Conservation (phyloP, 2,888 invertebrate genomes). For the Chrysopilus asiliformis region DNA sequence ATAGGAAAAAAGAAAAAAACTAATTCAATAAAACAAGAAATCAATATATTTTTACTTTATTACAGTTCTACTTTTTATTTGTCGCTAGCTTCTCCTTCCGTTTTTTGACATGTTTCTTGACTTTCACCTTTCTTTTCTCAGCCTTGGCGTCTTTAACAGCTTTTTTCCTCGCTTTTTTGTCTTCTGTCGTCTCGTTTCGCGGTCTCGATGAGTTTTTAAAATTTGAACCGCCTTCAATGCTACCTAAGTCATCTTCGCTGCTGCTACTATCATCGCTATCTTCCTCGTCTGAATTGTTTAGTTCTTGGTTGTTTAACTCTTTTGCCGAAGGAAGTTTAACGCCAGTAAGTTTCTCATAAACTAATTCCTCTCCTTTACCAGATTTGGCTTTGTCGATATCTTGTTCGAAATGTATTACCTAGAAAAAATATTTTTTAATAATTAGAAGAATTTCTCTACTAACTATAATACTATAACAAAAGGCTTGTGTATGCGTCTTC, state of each 20-base stretch:
- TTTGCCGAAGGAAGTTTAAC: constrained; percentile 67
- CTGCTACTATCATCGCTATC: constrained; percentile 6
- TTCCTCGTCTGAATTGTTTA: constrained; percentile 9
- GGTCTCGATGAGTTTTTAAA: constrained; percentile 54
- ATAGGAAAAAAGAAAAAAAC: too few relatives aligned
- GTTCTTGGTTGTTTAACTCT: constrained; percentile 35
- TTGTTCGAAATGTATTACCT: constrained; percentile 72
- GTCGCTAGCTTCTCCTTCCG: constrained; percentile 53
- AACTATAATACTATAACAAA: too few relatives aligned
- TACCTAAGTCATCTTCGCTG: constrained; percentile 14
- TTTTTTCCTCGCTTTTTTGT: constrained; percentile 74
- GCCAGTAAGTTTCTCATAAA: constrained; percentile 79
- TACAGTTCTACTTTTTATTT: constrained; percentile 28
- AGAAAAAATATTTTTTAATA: too few relatives aligned
- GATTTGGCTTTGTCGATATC: constrained; percentile 71
- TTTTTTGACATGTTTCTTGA: constrained; percentile 90
- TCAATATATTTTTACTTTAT: too few relatives aligned
- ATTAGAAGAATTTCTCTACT: too few relatives aligned
- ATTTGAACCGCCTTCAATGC: constrained; percentile 34
- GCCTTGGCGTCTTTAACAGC: constrained; percentile 77
- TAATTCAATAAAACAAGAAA: too few relatives aligned
- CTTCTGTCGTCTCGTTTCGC: constrained; percentile 66
- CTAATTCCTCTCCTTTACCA: constrained; percentile 56
- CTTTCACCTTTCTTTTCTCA: constrained; percentile 76
- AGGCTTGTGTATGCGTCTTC: too few relatives aligned